A percentile compares a stretch with the other conserved stretches of the same genome.
phyloP scores from a whole-genome alignment of 2,113 vertebrate species.

The Carassius gibelio region DNA sequence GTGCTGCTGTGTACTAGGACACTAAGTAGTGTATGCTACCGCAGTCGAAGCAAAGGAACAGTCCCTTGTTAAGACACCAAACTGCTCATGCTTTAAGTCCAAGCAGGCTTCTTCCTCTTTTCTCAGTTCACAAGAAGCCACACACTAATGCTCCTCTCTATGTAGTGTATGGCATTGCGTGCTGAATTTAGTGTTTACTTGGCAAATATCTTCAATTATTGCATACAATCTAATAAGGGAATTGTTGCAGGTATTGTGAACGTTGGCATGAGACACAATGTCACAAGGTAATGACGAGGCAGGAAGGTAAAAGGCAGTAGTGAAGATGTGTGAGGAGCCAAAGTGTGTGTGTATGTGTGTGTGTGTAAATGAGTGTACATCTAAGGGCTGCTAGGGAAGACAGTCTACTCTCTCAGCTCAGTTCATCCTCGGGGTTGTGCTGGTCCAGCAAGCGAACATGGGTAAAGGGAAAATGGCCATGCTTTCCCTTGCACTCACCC shows the following conservation, averaged over 20 bases:
- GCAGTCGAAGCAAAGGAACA: constrained; percentile 45
- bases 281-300: constrained; percentile 57
- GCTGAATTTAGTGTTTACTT: constrained; percentile 49
- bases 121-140: constrained; percentile 29
- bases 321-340: constrained; percentile 45
- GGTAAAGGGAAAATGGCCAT: constrained; percentile 96
- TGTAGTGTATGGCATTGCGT: constrained; percentile 49
- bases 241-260: constrained; percentile 36
- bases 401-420: constrained; percentile 76
- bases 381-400: constrained; percentile 51
- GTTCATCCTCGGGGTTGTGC: constrained; percentile 89
- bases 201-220: constrained; percentile 39
- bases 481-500: constrained; percentile 94
- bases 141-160: constrained; percentile 38
- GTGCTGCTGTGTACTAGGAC: constrained; percentile 32
- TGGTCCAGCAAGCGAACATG: constrained; percentile 94
- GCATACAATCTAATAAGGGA: constrained; percentile 48
- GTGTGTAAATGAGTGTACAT: constrained; percentile 43
- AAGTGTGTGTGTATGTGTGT: constrained; percentile 29
- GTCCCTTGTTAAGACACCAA: constrained; percentile 51
- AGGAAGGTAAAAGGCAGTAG: constrained; percentile 61
- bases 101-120: constrained; percentile 38
- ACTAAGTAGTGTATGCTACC: constrained; percentile 50
- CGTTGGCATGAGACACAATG: constrained; percentile 56
- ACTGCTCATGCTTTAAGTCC: constrained; percentile 44